Base-by-base conservation (phyloP, 53 echinoderm and acorn worm genomes). In the Paracentrotus lividus region DNA sequence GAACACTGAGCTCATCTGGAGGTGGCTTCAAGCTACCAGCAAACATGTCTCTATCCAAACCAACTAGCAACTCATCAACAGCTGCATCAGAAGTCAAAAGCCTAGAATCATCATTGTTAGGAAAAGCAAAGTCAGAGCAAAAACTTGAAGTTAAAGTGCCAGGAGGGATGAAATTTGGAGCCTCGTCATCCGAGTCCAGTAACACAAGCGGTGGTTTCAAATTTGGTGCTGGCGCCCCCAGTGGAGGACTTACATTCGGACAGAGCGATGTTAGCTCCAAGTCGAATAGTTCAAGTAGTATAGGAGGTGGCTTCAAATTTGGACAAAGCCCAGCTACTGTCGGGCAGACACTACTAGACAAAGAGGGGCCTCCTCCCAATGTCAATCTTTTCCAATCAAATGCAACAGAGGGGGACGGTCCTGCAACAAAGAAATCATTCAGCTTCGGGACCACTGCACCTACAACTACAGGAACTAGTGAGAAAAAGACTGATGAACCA, bases 161-260 rank as follows among this genome's bases (percentile, higher is more conserved):
- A 10, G 90, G 36, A 21, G 94, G 94, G 12, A 90, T 96, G 53
- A 95, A 88, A 66, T 95, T 96, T 42, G 96, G 95, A 54, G 43
- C 84, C 45, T 33, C 33, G 2, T 78, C 72, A 20, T 72, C 77
- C 2, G 88, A 93, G 8, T 38, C 93, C 1, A 91, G 88, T 67
- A 56, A 59, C 18, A 18, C 85, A 24, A 58, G 81, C 56, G 78
- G 92, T 44, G 93, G 93, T 34, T 4, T 95, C 52, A 92, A 86
- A 51, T 88, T 94, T 44, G 89, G 94, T 27, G 47, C 61, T 15
- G 42, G 69, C 18, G 38, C 67, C 1, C 52, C 85, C 58, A 76
- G 54, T 43, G 90, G 90, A 42, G 66, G 49, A 15, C 64, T 90
- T 45, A 66, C 42, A 26, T 61, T 90, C 27, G 72, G 67, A 42